Percentiles rank a stretch among this genome's conserved stretches.
These are phyloP conservation scores for Porites divaricata DNA, from an alignment of 92 coral and sea anemone genomes.

Conservation along the genomic window DNA sequence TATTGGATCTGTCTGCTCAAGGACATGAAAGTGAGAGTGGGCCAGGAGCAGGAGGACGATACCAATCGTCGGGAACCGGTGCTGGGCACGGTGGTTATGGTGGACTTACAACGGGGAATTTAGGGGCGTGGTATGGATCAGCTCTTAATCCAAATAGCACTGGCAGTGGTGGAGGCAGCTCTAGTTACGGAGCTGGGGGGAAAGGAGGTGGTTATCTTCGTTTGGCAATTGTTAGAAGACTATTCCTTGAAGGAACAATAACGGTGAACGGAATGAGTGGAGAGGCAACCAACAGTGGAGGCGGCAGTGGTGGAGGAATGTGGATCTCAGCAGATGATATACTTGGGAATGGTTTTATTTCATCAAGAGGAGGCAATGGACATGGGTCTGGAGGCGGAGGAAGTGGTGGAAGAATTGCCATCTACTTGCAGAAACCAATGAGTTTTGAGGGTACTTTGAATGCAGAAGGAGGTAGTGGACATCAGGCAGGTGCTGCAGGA, in stretches of 20 bases:
- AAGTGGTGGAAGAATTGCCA: slow-evolving; percentile 93
- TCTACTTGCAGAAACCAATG: slow-evolving; percentile 64
- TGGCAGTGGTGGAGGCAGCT: slow-evolving; percentile 98
- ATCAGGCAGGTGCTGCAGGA: slow-evolving; percentile 88
- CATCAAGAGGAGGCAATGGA: slow-evolving; percentile 83
- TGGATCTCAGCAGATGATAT: slow-evolving; percentile 76
- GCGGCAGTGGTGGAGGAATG: slow-evolving; percentile 97
- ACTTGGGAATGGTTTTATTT: slow-evolving; percentile 79
- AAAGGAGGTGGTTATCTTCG: slow-evolving; percentile 90
- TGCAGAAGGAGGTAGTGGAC: slow-evolving; percentile 79
- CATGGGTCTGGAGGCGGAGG: slow-evolving; percentile 94
- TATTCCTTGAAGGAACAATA: slow-evolving; percentile 87
- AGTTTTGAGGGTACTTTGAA: slow-evolving; percentile 82
- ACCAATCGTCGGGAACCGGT: slow-evolving; percentile 74
- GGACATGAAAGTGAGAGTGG: slow-evolving; percentile 86
- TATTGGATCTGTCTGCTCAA: slow-evolving; percentile 77
- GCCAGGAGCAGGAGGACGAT: slow-evolving; percentile 84
- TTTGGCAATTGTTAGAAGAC: slow-evolving; percentile 57
- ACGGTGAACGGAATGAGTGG: slow-evolving; percentile 74
- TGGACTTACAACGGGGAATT: slow-evolving; percentile 56
- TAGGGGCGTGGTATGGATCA: slow-evolving; percentile 88
- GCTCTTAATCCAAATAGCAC: slow-evolving; percentile 75
- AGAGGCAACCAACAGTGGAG: slow-evolving; percentile 70
- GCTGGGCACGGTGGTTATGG: slow-evolving; percentile 97
- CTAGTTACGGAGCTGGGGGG: slow-evolving; percentile 81